phyloP scores from a whole-genome alignment of 1,140 invertebrate genomes.

The Achroia grisella region DNA sequence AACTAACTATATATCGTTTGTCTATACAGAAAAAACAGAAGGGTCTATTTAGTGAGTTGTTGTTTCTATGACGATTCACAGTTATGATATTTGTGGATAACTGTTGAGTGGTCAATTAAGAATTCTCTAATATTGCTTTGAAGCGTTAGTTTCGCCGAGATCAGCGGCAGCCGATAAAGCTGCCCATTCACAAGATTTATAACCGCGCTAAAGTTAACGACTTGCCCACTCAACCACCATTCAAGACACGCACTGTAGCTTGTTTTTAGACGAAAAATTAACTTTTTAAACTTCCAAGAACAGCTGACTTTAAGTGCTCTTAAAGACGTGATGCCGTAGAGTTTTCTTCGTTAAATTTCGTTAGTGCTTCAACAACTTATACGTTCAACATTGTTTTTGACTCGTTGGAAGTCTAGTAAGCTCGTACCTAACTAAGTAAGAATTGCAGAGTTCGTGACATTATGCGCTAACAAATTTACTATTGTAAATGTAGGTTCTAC shows the following conservation, averaged over 20 bases:
- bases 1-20: too few relatives aligned
- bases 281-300: constrained; percentile 42
- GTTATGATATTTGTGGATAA: constrained; percentile 29
- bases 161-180: constrained; percentile 43
- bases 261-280: constrained; percentile 48
- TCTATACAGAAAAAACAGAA: too few relatives aligned
- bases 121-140: constrained; percentile 40
- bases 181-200: constrained; percentile 54
- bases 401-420: neutral
- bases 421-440: too few relatives aligned
- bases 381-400: constrained; percentile 2
- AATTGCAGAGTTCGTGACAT: too few relatives aligned
- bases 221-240: constrained; percentile 27
- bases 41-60: too few relatives aligned
- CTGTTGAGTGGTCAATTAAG: constrained; percentile 38
- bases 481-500: neutral
- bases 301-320: constrained; percentile 37
- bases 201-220: constrained; percentile 52
- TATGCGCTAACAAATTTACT: too few relatives aligned
- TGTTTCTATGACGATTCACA: too few relatives aligned
- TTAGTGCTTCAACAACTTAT: neutral
- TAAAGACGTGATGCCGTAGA: constrained; percentile 21
- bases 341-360: constrained; percentile 10
- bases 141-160: constrained; percentile 35
- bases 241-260: constrained; percentile 50